Base-by-base conservation (phyloP, 2,888 invertebrate species). In the Agrotis ipsilon region DNA sequence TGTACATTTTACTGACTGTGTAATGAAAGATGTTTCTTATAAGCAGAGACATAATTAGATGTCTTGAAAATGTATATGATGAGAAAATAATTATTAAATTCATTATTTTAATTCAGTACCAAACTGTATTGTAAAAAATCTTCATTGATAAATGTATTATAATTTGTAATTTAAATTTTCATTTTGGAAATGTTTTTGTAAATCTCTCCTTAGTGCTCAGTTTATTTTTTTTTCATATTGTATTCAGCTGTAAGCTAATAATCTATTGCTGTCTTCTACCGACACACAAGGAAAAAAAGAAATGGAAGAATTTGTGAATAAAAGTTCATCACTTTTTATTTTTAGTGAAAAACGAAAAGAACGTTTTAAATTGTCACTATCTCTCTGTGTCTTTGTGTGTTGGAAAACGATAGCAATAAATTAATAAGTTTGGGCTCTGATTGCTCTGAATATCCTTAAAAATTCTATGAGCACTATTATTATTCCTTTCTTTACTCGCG, bases 1-100 rank as follows among this genome's bases (percentile, higher is more conserved):
- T 58, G 39, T 64, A 58, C 24, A 72, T 72, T 55, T 45, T n/a
- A 72, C 43, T 14, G 77, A 68, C 77, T 77, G 77, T 72, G 57
- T 27, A 49, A 54, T 68, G 19, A 49, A 49, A 55, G 19, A 9
- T 13, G 7, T 32, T 39, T 55, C 14, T 32, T 5, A 19, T 21
- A 67, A 19, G 4, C 43, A 21, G 9, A 16, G 43, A 32, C 46
- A 32, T 45, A n/a, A 52, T 16, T 43, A 60, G 18, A 16, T 45
- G 19, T 49, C 2, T 19, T 43, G 18, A 6, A 14, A 46, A 51
- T 0, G 3, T 39, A 19, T 52, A 4, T 27, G 52, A 9, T 46
- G 1, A 27, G 32, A 21, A 21, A 16, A 45, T 13, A 19, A 60
- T 60, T 4, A 46, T 3, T 19, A 21, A 48, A 27, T 6, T 24